Evolutionary conservation across 2,888 invertebrate species (phyloP).

Genomic region (Balanococcus diminutus): DNA sequence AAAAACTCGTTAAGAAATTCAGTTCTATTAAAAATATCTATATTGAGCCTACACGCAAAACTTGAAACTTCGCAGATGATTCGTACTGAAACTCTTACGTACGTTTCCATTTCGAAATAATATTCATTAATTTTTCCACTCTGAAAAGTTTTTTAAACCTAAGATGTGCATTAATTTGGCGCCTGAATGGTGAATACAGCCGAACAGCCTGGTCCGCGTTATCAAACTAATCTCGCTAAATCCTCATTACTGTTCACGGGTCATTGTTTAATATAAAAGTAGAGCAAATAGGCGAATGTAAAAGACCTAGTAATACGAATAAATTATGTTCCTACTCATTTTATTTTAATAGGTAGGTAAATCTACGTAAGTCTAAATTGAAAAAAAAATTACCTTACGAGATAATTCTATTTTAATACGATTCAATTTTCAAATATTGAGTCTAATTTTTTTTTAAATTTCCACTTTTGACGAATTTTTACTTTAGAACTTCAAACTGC

Average conservation of each 20-base stretch:
- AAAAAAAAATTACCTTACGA: no score
- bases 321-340: no score
- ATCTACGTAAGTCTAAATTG: no score
- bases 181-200: background rate
- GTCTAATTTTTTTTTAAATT: no score
- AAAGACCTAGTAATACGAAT: no score
- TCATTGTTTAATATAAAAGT: background rate
- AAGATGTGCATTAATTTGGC: background rate
- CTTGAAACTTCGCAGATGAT: background rate
- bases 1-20: background rate
- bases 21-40: background rate
- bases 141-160: conserved; percentile 9
- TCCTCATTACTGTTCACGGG: background rate
- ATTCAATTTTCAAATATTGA: no score
- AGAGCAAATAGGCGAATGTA: background rate
- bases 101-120: background rate
- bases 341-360: no score
- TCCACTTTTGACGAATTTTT: no score
- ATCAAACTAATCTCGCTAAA: background rate
- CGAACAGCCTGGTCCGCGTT: background rate
- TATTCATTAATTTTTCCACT: background rate
- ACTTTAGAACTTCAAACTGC: no score
- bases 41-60: background rate
- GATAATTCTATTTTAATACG: no score
- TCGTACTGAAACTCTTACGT: background rate